Evolutionary conservation across 2,888 invertebrate species (phyloP), one percentile per base, ranked within the genome.

Genomic region (Ormyrus pomaceus): DNA sequence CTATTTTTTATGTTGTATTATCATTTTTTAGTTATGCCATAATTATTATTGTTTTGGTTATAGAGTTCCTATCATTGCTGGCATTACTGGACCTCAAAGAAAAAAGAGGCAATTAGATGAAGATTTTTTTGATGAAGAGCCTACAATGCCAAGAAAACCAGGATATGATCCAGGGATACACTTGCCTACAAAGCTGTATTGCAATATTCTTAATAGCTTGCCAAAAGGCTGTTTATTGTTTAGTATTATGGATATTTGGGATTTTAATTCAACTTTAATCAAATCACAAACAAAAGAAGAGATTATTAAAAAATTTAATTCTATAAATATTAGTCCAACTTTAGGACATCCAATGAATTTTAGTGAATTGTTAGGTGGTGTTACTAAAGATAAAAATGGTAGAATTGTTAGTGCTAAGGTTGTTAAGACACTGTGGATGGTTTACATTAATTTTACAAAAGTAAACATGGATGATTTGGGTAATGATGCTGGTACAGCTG

Each of bases 171-270:
- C 93, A 5, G 93, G 93, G 71, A 89, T 93, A 48, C 92, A 93
- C 88, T 89, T 94, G 9, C 92, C 92, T 84, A 90, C 93, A 65
- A 91, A 92, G 1, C 88, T 94, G 66, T 95, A 95, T 87, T 95
- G 95, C 89, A 90, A 90, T 80, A 91, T 95, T 83, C 89, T 95
- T 62, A 92, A 94, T 84, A 92, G 90, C 78, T 92, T 95, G 86
- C 92, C 93, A 81, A 88, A 90, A 70, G 92, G 92, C 59, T 96
- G 96, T 87, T 92, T 93, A 77, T 92, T 93, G 82, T 90, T 92
- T 83, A 95, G 94, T 88, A 91, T 95, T 82, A 89, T 95, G 83
- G 95, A 95, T 87, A 89, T 96, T 83, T 96, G 95, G 95, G 92
- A 93, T 62, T 94, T 92, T 87, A 91, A 95, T 86, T 88, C 90